Evolutionary conservation across 1,140 invertebrate species (phyloP), one percentile per base, ranked within the genome.

Genomic region (Pentalonia nigronervosa): DNA sequence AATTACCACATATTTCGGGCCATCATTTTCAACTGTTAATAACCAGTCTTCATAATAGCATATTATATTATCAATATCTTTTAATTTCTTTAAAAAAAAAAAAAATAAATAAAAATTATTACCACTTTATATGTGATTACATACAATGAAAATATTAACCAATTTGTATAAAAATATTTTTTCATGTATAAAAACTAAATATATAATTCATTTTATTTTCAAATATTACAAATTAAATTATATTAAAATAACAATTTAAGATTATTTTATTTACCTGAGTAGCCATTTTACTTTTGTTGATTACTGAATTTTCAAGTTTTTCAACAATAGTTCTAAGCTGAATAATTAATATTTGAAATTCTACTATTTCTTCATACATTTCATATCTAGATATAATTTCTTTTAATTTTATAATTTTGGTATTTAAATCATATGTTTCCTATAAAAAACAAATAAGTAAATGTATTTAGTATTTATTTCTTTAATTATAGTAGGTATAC

Each of bases 31-130:
- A 8, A 14, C 17, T 30, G 21, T 41, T 21, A 53, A 53, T 25
- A 93, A 50, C 91, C 67, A 83, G 41, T 93, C 48, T 84, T 84
- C 91, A 30, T 93, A 56, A 86, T 53, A 36, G 17, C 7, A 4
- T 30, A 93, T 17, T 20, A 25, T 20, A 30, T 53, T 34, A 20
- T 93, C 91, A 84, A 41, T 36, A 30, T 93, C 91, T 50, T 84
- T 84, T 34, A 91, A 25, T n/a, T 8, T 47, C 4, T 91, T 67
- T 91, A n/a, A 81, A 81, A 4, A n/a, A 23, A 30, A 25, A 6
- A 90, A 41, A 41, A 34, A 23, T 81, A 34, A 17, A 34, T 11
- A 34, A 21, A 21, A 34, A 34, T 34, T 7, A 60, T 30, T 41
- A 41, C 4, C 41, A 41, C 41, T 41, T 30, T 9, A 67, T 30